Percentiles rank a stretch among this genome's conserved stretches.
Conservation (phyloP, 1,140 invertebrate species). For the Heliothis subflexa region DNA sequence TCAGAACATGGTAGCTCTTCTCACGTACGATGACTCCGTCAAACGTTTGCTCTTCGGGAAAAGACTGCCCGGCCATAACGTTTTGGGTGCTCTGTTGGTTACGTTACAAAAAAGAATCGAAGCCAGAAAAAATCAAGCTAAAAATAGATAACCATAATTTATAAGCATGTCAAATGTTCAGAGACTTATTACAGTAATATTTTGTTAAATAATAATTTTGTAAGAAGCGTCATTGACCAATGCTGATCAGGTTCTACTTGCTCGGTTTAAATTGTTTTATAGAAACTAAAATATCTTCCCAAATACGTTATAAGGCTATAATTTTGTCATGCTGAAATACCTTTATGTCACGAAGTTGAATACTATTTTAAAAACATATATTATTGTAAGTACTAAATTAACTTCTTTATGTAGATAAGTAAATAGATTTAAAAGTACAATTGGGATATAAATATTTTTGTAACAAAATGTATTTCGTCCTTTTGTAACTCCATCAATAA, state of each 20-base stretch:
- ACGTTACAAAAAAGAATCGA: constrained; percentile 94
- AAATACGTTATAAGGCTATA: constrained; percentile 42
- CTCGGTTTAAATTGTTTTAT: constrained; percentile 7
- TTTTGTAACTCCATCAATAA: constrained; percentile 46
- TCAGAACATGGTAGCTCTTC: constrained; percentile 96
- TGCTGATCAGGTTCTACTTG: not conserved
- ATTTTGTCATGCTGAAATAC: constrained; percentile 42
- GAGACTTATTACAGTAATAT: not conserved
- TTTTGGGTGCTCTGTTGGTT: constrained; percentile 92
- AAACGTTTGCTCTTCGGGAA: constrained; percentile 95
- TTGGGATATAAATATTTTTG: constrained; percentile 47
- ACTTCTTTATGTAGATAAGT: constrained; percentile 55
- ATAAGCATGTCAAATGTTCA: not conserved
- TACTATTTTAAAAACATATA: constrained; percentile 30
- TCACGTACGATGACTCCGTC: constrained; percentile 96
- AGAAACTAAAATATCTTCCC: constrained; percentile 39
- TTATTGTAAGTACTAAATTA: constrained; percentile 44
- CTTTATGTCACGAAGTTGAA: constrained; percentile 38
- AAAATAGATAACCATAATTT: constrained; percentile 68
- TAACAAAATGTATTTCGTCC: constrained; percentile 40
- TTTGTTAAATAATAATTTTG: constrained; percentile 9
- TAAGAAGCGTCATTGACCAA: constrained; percentile 6
- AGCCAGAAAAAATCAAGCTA: constrained; percentile 83
- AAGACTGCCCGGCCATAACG: constrained; percentile 95
- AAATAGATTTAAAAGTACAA: constrained; percentile 43